Evolutionary conservation across 92 coral and sea anemone species (phyloP).

Genomic region (Epizoanthus rinbou): DNA sequence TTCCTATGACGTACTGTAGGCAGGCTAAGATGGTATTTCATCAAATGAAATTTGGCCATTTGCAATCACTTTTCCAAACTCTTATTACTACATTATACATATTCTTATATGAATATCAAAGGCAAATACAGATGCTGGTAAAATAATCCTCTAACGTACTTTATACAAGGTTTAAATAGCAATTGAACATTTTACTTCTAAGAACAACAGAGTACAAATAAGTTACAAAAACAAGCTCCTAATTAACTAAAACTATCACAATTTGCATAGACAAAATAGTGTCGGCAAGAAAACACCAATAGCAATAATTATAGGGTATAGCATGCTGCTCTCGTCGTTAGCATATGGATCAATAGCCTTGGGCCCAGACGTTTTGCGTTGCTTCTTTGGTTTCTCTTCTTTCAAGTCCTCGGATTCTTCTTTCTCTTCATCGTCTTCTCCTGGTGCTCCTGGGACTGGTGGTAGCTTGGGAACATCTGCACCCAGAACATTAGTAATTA

Average conservation of each 20-base stretch:
- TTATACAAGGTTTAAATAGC: constrained; percentile 13
- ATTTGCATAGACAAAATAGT: constrained; percentile 91
- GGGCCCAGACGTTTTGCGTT: constrained; percentile 93
- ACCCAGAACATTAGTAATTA: background rate
- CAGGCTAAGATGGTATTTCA: too few relatives aligned
- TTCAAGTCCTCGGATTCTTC: constrained; percentile 73
- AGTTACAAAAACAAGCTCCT: constrained; percentile 33
- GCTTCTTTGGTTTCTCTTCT: constrained; percentile 85
- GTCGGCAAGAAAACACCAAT: constrained; percentile 97
- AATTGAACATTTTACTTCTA: background rate
- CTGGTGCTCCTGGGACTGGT: constrained; percentile 73
- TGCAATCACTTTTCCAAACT: too few relatives aligned
- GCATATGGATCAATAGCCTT: constrained; percentile 92
- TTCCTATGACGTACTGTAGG: too few relatives aligned
- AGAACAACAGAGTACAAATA: constrained; percentile 14
- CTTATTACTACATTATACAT: background rate
- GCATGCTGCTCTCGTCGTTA: constrained; percentile 95
- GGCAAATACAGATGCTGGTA: too few relatives aligned
- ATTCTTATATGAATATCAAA: background rate
- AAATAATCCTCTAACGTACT: too few relatives aligned
- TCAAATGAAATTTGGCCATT: too few relatives aligned
- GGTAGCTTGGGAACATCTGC: constrained; percentile 95
- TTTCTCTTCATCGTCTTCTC: constrained; percentile 77
- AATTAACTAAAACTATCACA: constrained; percentile 49
- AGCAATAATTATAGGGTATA: constrained; percentile 89